These are phyloP conservation scores for Norana najaformis DNA, from an alignment of 2,888 invertebrate species.

Conservation along the genomic window DNA sequence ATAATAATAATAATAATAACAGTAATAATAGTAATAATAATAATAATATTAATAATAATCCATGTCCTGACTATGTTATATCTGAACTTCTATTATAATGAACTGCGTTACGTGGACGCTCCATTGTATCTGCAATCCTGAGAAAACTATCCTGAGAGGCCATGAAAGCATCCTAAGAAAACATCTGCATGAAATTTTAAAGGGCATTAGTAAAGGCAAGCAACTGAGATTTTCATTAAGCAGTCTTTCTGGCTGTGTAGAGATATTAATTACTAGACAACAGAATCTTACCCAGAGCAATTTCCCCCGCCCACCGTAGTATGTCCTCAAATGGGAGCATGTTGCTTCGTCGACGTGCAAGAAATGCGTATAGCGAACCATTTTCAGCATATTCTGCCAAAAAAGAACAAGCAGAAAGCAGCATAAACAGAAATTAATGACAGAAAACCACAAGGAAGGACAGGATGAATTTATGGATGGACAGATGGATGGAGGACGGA, in stretches of 20 bases:
- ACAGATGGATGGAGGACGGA: no score
- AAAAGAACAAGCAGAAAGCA: constrained; percentile 29
- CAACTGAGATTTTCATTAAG: not conserved
- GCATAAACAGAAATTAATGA: not conserved
- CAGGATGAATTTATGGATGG: not conserved
- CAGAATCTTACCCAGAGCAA: constrained; percentile 52
- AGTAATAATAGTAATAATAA: no score
- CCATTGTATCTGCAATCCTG: no score
- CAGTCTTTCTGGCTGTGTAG: not conserved
- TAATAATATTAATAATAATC: no score
- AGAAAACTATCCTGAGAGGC: no score
- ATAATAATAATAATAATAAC: no score
- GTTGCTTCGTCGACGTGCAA: constrained; percentile 50
- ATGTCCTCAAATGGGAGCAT: constrained; percentile 55
- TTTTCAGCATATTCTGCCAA: constrained; percentile 58
- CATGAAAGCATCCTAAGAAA: no score
- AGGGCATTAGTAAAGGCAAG: not conserved
- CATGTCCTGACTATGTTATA: no score
- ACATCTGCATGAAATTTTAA: not conserved
- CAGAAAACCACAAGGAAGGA: not conserved
- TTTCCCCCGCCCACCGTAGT: constrained; percentile 59
- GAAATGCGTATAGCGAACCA: constrained; percentile 58
- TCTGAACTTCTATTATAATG: no score
- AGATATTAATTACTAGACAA: no score
- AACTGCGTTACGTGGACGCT: no score